Conservation (phyloP, 2,797 vertebrate species). For the Silurus lanzhouensis region DNA sequence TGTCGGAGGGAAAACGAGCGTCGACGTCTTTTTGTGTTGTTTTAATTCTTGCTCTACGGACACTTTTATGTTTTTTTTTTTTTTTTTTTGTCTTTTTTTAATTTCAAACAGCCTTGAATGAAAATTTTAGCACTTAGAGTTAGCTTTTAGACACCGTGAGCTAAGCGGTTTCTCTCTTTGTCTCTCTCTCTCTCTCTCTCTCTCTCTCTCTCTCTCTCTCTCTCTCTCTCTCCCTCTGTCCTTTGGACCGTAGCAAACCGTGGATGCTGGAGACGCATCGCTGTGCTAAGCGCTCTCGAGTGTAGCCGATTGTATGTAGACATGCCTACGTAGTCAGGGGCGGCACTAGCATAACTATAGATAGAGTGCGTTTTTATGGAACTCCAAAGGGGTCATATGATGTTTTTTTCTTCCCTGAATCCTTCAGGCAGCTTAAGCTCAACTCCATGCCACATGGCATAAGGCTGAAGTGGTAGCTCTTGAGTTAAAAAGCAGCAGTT, state of each 20-base stretch:
- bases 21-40: conserved; percentile 61
- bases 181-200: conserved; percentile 53
- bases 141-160: conserved; percentile 74
- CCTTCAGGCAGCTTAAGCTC: conserved; percentile 6
- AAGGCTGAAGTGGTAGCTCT: conserved; percentile 9
- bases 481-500: neutral
- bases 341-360: conserved; percentile 69
- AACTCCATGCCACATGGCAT: neutral
- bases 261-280: conserved; percentile 60
- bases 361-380: conserved; percentile 70
- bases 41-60: conserved; percentile 63
- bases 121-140: conserved; percentile 81
- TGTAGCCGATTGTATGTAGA: conserved; percentile 48
- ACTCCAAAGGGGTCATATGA: conserved; percentile 22
- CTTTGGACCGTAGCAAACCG: conserved; percentile 66
- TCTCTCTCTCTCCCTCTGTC: conserved; percentile 50
- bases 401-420: neutral
- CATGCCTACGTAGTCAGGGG: conserved; percentile 52
- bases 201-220: conserved; percentile 49
- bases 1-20: conserved; percentile 57
- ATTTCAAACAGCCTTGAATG: conserved; percentile 69
- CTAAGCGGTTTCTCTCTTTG: conserved; percentile 67
- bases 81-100: conserved; percentile 43
- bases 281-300: conserved; percentile 12
- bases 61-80: conserved; percentile 61